A percentile compares a stretch with the other conserved stretches of the same genome.
These are phyloP conservation scores for Notospermus geniculatus DNA, from an alignment of 1,140 invertebrate genomes.

Conservation along the genomic window DNA sequence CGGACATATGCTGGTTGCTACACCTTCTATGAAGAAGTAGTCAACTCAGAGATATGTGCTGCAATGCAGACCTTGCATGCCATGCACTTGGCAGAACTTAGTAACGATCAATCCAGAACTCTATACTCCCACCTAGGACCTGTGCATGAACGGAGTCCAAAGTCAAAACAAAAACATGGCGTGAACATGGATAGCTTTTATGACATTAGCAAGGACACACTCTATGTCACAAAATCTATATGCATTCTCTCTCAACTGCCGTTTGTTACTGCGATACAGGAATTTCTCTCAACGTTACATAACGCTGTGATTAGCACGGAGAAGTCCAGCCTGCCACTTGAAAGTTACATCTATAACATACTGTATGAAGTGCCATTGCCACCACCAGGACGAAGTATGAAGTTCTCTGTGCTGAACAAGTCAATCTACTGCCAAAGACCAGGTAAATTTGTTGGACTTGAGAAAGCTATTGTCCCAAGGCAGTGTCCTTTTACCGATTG, in stretches of 20 bases:
- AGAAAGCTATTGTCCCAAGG: too few species aligned
- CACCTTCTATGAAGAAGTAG: conserved; percentile 93
- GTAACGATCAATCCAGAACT: conserved; percentile 26
- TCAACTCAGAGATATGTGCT: conserved; percentile 84
- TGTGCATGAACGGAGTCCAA: conserved; percentile 21
- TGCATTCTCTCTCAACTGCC: conserved; percentile 83
- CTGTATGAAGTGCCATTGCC: conserved; percentile 92
- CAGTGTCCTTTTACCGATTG: too few species aligned
- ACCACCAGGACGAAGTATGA: conserved; percentile 78
- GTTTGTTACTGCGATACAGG: conserved; percentile 66
- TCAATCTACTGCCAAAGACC: conserved; percentile 58
- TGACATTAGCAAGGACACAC: conserved; percentile 87
- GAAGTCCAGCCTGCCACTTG: conserved; percentile 61
- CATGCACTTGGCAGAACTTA: conserved; percentile 88
- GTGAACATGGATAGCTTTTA: conserved; percentile 64
- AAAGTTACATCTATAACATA: conserved; percentile 93
- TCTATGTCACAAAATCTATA: conserved; percentile 94
- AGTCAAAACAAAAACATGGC: conserved; percentile 25
- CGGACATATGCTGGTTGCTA: conserved; percentile 90
- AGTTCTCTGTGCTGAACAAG: conserved; percentile 64
- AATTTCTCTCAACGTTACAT: conserved; percentile 52
- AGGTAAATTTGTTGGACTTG: too few species aligned
- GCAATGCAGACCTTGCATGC: conserved; percentile 93
- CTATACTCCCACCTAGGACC: conserved; percentile 22
- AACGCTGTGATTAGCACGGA: conserved; percentile 38